phyloP scores from a whole-genome alignment of 2,113 vertebrate genomes.

The Mixornis gularis region DNA sequence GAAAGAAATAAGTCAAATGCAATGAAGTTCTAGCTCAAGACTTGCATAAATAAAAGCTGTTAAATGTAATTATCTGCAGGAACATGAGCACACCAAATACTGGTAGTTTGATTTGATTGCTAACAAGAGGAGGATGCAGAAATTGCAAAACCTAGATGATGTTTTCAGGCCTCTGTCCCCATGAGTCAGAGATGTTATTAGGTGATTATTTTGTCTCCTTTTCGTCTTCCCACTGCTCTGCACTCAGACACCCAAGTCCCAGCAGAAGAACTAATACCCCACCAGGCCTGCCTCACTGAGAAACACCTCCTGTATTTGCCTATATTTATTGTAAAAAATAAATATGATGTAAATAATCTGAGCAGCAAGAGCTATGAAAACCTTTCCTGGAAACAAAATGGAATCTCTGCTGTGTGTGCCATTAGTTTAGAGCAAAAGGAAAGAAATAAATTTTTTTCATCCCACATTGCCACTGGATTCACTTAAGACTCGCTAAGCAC shows the following conservation, averaged over 20 bases:
- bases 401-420: rapidly evolving
- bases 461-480: background rate
- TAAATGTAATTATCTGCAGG: background rate
- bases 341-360: background rate
- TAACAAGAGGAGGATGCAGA: background rate
- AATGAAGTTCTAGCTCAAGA: background rate
- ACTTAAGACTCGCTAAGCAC: background rate
- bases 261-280: background rate
- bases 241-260: background rate
- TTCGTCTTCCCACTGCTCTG: background rate
- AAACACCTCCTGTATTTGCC: background rate
- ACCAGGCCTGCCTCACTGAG: background rate
- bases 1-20: background rate
- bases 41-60: background rate
- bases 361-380: background rate
- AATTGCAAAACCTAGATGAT: background rate
- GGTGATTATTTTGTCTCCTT: background rate
- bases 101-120: background rate
- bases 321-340: background rate
- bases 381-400: background rate
- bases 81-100: background rate
- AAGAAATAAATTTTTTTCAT: background rate
- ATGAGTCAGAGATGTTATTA: background rate
- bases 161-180: background rate
- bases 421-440: background rate